Conservation (phyloP, 1,140 invertebrate genomes). For the Atta colombica region DNA sequence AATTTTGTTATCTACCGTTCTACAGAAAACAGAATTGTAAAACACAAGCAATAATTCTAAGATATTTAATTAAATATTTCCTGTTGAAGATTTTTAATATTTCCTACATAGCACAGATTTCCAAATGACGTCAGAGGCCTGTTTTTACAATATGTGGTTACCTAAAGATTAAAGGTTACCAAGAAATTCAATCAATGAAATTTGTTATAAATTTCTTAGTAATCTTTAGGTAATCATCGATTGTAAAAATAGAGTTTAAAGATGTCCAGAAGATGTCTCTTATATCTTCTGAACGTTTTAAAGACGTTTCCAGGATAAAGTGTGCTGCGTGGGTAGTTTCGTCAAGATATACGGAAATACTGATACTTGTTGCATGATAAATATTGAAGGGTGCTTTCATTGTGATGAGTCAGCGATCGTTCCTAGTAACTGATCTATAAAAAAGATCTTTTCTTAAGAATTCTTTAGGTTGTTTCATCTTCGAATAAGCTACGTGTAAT, state of each 20-base stretch:
- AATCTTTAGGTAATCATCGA: too few species aligned
- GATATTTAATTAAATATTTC: background rate
- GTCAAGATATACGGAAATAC: background rate
- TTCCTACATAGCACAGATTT: background rate
- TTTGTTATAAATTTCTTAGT: too few species aligned
- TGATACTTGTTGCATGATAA: conserved; percentile 44
- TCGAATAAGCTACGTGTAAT: too few species aligned
- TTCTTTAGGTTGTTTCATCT: background rate
- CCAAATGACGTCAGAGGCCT: too few species aligned
- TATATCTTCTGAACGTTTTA: too few species aligned
- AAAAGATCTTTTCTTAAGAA: conserved; percentile 1
- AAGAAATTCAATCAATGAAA: too few species aligned
- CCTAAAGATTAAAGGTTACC: too few species aligned
- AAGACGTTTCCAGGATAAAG: too few species aligned
- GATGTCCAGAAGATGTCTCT: too few species aligned
- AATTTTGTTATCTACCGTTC: background rate
- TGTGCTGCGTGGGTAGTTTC: background rate
- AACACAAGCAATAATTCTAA: background rate
- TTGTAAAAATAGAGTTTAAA: too few species aligned
- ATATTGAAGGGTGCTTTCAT: conserved; percentile 30
- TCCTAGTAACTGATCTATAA: background rate
- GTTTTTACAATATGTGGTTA: too few species aligned
- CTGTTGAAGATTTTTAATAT: background rate
- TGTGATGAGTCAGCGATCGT: conserved; percentile 41
- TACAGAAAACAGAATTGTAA: too few species aligned